A percentile compares a stretch with the other conserved stretches of the same genome.
These are phyloP conservation scores for Campylomormyrus tamandua DNA, from an alignment of 2,113 vertebrate genomes.

Conservation along the genomic window DNA sequence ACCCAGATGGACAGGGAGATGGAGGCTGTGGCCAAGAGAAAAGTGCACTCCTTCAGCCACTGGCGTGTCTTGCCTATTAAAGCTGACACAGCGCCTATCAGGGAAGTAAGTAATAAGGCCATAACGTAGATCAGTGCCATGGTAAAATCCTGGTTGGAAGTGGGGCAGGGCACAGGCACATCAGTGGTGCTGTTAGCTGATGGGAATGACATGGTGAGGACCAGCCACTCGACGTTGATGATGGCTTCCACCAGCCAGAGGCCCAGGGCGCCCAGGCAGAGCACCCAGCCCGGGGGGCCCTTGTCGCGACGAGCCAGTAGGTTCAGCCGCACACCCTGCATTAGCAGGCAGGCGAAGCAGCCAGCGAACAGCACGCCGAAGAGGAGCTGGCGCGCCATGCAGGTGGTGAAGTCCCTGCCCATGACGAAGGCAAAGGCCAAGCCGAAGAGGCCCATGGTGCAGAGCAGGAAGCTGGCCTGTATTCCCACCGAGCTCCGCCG, in stretches of 20 bases:
- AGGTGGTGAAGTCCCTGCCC: constrained; percentile 75
- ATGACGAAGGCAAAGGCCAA: constrained; percentile 85
- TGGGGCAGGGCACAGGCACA: constrained; percentile 55
- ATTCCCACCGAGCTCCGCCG: constrained; percentile 68
- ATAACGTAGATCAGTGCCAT: constrained; percentile 91
- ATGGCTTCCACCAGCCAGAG: constrained; percentile 80
- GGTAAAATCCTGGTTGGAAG: constrained; percentile 78
- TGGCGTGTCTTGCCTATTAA: constrained; percentile 62
- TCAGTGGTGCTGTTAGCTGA: not conserved
- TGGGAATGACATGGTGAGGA: constrained; percentile 74
- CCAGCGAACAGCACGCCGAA: constrained; percentile 82
- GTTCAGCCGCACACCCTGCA: constrained; percentile 73
- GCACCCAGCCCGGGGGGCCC: constrained; percentile 60
- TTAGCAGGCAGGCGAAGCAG: constrained; percentile 82
- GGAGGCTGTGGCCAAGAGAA: constrained; percentile 61
- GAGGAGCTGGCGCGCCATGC: constrained; percentile 80
- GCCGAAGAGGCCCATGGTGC: constrained; percentile 77
- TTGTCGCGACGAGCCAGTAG: constrained; percentile 59
- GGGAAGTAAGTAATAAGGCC: constrained; percentile 63
- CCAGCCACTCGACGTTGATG: constrained; percentile 89
- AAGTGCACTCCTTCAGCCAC: constrained; percentile 68
- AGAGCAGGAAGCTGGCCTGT: constrained; percentile 69
- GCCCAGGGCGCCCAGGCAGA: constrained; percentile 61
- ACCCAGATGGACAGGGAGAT: constrained; percentile 79
- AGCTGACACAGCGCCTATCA: constrained; percentile 53